Base-by-base conservation (phyloP, 2,797 vertebrate genomes). In the Spinus pinus region DNA sequence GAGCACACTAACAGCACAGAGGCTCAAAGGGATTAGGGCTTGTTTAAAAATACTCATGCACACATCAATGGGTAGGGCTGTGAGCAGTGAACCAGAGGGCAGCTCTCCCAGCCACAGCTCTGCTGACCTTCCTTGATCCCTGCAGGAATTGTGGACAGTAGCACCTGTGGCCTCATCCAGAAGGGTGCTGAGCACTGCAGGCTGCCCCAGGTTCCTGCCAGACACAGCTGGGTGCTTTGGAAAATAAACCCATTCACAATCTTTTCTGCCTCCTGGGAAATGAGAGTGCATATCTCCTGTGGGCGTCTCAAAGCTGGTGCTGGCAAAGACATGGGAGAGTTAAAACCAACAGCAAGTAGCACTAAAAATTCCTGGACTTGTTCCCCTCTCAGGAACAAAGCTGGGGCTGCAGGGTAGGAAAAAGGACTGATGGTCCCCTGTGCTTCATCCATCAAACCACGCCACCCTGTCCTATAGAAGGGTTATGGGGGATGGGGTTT, bases 201-300 rank as follows among this genome's bases (percentile, higher is more conserved):
- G 37, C 66, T 53, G 30, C 53, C 86, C 73, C 2, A 2, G 47
- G 46, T 37, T 47, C 46, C 65, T 3, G 3, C 61, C 0, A 2
- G 54, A 85, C 1, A 0, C 30, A 74, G 65, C 23, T 39, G 2
- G 51, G 66, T 18, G 35, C 58, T 81, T 91, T 17, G 30, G 72
- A 96, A 94, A 81, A 94, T 35, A 82, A 86, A 91, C 35, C n/a
- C 87, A 90, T 93, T 81, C 66, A 51, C 87, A 91, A 94, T 87
- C 66, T 94, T 94, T 86, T 66, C 89, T 91, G 87, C 77, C 62
- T 91, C 70, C 50, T 77, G 66, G 92, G 91, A 94, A 96, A 90
- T 22, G 37, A 86, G 87, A 86, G 58, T 42, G 80, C 50, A 6
- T 70, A 66, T 83, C 77, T 90, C 81, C 72, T 72, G 95, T 93